Conservation (phyloP, 2,797 vertebrate species). For the Cuculus canorus region DNA sequence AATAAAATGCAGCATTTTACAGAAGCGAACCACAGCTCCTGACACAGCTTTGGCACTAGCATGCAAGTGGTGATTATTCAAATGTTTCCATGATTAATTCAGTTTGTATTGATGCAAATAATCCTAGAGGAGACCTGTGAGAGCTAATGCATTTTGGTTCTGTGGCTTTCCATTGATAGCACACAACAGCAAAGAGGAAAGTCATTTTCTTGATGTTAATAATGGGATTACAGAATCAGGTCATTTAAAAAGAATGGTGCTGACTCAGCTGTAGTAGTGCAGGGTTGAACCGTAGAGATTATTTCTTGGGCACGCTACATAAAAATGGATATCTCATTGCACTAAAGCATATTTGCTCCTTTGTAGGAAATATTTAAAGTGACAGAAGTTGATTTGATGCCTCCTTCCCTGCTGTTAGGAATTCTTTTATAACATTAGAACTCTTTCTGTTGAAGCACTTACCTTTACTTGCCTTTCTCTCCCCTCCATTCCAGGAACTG, state of each 20-base stretch:
- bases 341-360: conserved; percentile 31
- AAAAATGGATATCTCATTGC: conserved; percentile 68
- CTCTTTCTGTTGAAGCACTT: conserved; percentile 46
- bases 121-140: conserved; percentile 72
- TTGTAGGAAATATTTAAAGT: conserved; percentile 62
- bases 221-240: conserved; percentile 91
- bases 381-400: conserved; percentile 35
- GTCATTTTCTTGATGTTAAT: conserved; percentile 89
- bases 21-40: conserved; percentile 4
- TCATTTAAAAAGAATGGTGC: conserved; percentile 90
- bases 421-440: conserved; percentile 26
- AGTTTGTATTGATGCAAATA: conserved; percentile 80
- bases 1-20: conserved; percentile 33
- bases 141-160: conserved; percentile 74
- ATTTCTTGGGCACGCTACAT: conserved; percentile 69
- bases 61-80: conserved; percentile 69
- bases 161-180: conserved; percentile 76
- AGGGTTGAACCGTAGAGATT: conserved; percentile 77
- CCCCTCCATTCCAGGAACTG: neutral
- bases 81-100: conserved; percentile 75
- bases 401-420: conserved; percentile 29
- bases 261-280: conserved; percentile 86
- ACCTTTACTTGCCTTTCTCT: conserved; percentile 31
- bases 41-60: neutral
- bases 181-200: conserved; percentile 77